A percentile compares a stretch with the other conserved stretches of the same genome.
Conservation (phyloP, 2,113 vertebrate genomes). For the Hemicordylus capensis region DNA sequence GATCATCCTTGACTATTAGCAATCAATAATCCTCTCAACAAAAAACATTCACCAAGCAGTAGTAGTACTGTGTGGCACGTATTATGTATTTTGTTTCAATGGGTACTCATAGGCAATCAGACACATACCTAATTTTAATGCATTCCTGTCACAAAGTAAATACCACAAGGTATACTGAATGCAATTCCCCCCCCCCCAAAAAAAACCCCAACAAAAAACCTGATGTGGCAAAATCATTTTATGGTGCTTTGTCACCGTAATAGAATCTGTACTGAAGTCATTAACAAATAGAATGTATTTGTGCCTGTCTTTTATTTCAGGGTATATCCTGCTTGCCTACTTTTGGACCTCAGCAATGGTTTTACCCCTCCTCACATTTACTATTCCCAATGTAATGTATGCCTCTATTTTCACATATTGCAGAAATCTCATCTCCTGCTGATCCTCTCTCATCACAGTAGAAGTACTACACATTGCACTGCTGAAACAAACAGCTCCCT, state of each 20-base stretch:
- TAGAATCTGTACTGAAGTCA: not conserved
- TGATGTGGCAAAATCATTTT: not conserved
- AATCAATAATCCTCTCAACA: not conserved
- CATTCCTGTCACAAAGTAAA: not conserved
- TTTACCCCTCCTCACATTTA: not conserved
- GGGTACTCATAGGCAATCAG: too few relatives aligned
- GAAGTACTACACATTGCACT: not conserved
- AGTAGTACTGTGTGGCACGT: not conserved
- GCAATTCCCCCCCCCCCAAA: too few relatives aligned
- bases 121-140: not conserved
- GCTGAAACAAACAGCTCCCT: not conserved
- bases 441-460: not conserved
- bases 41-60: not conserved
- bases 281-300: not conserved
- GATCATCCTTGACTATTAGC: not conserved
- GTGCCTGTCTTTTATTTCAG: not conserved
- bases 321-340: not conserved
- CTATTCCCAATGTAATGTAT: not conserved
- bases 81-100: too few relatives aligned
- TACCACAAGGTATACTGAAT: not conserved
- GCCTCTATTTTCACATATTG: not conserved
- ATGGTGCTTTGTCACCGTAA: not conserved
- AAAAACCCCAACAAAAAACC: too few relatives aligned
- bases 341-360: fast-evolving
- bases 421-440: not conserved